Base-by-base conservation (phyloP, 2,113 vertebrate species). In the Ciconia boyciana region DNA sequence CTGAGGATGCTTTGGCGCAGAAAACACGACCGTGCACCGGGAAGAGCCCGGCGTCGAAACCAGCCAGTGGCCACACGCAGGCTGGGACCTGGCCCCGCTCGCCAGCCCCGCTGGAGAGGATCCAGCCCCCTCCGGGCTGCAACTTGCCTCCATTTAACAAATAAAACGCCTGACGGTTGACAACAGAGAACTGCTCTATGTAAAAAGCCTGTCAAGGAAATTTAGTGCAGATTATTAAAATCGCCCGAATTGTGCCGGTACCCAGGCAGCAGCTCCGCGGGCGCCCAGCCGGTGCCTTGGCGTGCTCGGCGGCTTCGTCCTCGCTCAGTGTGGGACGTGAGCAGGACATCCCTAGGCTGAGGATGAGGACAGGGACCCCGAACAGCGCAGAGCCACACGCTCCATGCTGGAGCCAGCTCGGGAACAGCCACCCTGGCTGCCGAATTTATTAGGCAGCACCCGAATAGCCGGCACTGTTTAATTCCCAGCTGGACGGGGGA, bases 21-120 rank as follows among this genome's bases (percentile, higher is more conserved):
- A 52, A 48, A 69, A 74, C 12, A 2, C 1, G 0, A 6, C 34
- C 0, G 0, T 5, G 76, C 28, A 7, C 32, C 0, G 4, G 87
- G 66, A 43, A 55, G 71, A 62, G 43, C 46, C 36, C 1, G 1
- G 41, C 0, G 0, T 4, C 0, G 1, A 54, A 62, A n/a, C 4
- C 1, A 0, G 11, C 6, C 3, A 1, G 28, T 17, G 76, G 51
- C 62, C 13, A 22, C 49, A 3, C 1, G 5, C 55, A 16, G 48
- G 28, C 60, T 54, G 80, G 48, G 87, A 85, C 44, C 29, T 1
- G 4, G 48, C 80, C 65, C 83, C 2, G 3, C 44, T 71, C 9
- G 0, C 51, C n/a, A 21, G 54, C 88, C 93, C 79, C 3, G 3
- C 55, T 31, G 41, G 92, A 79, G 78, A 68, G 32, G 82, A 88